Conservation (phyloP, 2,888 invertebrate species). For the Saturnia pavonia region DNA sequence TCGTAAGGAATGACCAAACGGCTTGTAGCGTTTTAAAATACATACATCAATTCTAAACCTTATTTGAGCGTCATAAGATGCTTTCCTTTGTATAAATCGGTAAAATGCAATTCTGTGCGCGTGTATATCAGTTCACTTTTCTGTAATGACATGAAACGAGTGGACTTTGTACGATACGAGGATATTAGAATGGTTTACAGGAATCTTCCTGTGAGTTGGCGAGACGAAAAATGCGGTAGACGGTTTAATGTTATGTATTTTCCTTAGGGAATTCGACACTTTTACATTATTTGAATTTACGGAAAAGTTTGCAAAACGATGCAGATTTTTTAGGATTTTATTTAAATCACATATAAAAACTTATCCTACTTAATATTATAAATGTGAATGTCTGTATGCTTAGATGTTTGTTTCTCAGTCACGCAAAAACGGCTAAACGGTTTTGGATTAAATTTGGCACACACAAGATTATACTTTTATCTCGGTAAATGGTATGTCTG, state of each 20-base stretch:
- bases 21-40: conserved; percentile 30
- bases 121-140: conserved; percentile 67
- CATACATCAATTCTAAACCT: conserved; percentile 42
- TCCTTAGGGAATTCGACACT: conserved; percentile 6
- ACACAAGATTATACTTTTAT: too few species aligned
- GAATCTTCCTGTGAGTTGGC: conserved; percentile 53
- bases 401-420: too few species aligned
- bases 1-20: conserved; percentile 48
- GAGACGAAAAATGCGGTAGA: conserved; percentile 45
- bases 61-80: conserved; percentile 34
- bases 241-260: conserved; percentile 31
- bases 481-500: too few species aligned
- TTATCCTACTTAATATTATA: too few species aligned
- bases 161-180: conserved; percentile 70
- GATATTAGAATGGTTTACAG: conserved; percentile 66
- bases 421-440: too few species aligned
- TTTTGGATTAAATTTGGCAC: too few species aligned
- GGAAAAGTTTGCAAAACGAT: conserved; percentile 11
- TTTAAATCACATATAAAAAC: too few species aligned
- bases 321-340: background rate
- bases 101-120: conserved; percentile 40
- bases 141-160: conserved; percentile 73
- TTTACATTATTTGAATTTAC: conserved; percentile 1
- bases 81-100: conserved; percentile 21
- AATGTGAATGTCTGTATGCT: too few species aligned